A percentile compares a stretch with the other conserved stretches of the same genome.
Conservation (phyloP, 2,113 vertebrate species). For the Oenanthe oenanthe region DNA sequence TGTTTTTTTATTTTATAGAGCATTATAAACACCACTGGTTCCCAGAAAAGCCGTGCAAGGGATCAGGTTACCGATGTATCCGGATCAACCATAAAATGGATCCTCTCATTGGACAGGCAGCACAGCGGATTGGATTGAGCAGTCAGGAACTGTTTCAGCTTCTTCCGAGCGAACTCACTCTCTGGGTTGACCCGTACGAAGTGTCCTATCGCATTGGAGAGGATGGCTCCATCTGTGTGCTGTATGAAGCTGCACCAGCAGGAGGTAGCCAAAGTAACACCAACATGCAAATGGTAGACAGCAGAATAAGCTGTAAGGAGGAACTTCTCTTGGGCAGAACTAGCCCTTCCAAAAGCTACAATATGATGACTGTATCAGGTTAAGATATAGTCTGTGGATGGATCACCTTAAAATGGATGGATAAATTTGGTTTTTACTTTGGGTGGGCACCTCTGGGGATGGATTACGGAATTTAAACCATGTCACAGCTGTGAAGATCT, state of each 20-base stretch:
- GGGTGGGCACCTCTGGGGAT: constrained; percentile 88
- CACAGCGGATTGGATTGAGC: constrained; percentile 95
- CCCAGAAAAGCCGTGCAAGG: constrained; percentile 97
- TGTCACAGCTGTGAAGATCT: constrained; percentile 88
- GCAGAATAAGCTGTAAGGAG: constrained; percentile 99
- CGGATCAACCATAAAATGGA: constrained; percentile 99
- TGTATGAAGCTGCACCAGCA: constrained; percentile 92
- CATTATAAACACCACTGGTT: constrained; percentile 99
- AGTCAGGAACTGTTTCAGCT: constrained; percentile 97
- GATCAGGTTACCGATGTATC: constrained; percentile 98
- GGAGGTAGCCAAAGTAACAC: constrained; percentile 76
- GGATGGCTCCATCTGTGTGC: constrained; percentile 98
- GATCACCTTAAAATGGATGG: constrained; percentile 94
- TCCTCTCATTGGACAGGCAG: constrained; percentile 96
- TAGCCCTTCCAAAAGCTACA: constrained; percentile 97
- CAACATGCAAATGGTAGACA: constrained; percentile 90
- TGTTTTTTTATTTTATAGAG: constrained; percentile 78
- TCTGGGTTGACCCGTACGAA: constrained; percentile 99
- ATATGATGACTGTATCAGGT: constrained; percentile 99
- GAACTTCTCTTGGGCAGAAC: constrained; percentile 95
- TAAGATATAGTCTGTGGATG: constrained; percentile 87
- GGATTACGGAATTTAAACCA: constrained; percentile 87
- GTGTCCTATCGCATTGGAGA: constrained; percentile 99
- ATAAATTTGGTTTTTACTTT: constrained; percentile 91
- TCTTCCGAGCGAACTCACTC: constrained; percentile 97